A percentile compares a stretch with the other conserved stretches of the same genome.
These are phyloP conservation scores for Pilophorus perplexus DNA, from an alignment of 2,888 invertebrate species.

Conservation along the genomic window DNA sequence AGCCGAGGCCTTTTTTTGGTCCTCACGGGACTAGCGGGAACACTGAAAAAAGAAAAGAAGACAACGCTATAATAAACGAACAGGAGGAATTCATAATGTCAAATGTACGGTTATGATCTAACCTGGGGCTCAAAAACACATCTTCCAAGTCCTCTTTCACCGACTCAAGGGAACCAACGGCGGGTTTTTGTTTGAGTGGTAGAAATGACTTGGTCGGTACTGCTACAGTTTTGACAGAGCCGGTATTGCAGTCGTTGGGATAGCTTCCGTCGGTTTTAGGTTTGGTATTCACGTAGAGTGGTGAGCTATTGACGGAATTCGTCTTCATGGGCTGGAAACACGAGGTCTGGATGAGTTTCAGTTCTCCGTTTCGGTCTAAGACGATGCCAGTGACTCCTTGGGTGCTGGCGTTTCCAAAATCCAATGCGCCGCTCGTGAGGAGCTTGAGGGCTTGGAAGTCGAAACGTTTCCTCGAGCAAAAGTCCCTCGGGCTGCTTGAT, in stretches of 20 bases:
- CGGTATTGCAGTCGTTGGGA: not conserved
- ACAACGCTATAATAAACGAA: not conserved
- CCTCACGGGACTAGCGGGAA: slow-evolving; percentile 66
- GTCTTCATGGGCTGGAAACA: slow-evolving; percentile 47
- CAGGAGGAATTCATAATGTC: no score
- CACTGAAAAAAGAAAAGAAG: slow-evolving; percentile 54
- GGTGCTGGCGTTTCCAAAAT: slow-evolving; percentile 56
- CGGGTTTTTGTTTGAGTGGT: slow-evolving; percentile 12
- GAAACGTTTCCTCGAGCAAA: slow-evolving; percentile 59
- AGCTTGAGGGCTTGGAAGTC: slow-evolving; percentile 61
- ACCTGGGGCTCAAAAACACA: slow-evolving; percentile 72
- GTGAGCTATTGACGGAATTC: not conserved
- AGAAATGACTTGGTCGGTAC: slow-evolving; percentile 15
- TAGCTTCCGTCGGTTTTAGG: slow-evolving; percentile 18
- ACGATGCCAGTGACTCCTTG: slow-evolving; percentile 59
- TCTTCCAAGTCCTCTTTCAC: slow-evolving; percentile 69
- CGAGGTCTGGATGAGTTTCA: slow-evolving; percentile 60
- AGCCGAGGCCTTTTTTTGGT: slow-evolving; percentile 53
- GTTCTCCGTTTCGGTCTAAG: slow-evolving; percentile 62
- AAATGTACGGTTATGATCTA: not conserved
- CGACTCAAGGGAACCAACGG: slow-evolving; percentile 49
- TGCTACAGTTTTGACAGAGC: not conserved
- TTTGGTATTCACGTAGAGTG: slow-evolving; percentile 29
- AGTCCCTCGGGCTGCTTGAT: slow-evolving; percentile 80
- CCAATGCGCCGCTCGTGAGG: slow-evolving; percentile 58